Evolutionary conservation across 2,113 vertebrate genomes (phyloP), one percentile per base, ranked within the genome.

Genomic region (Hiodon alosoides): DNA sequence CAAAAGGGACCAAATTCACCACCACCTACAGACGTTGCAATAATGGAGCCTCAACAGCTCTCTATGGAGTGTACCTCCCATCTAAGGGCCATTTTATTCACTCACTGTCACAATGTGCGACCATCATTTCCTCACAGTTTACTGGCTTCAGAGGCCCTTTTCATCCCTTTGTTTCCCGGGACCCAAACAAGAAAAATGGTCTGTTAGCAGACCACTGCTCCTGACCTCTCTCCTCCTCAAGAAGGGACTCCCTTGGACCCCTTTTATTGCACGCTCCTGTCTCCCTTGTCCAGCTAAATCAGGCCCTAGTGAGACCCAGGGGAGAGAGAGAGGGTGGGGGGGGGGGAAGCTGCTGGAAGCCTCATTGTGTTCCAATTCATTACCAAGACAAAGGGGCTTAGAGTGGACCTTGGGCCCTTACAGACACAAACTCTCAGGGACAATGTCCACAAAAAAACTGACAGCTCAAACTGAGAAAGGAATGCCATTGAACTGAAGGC

Each of bases 101-200:
- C 85, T 89, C 88, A 90, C 86, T 90, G 89, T 90, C 90, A 90
- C 90, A 88, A 90, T 92, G 92, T 90, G 90, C 81, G 89, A 88
- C 83, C 88, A 87, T 90, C 89, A 92, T 91, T 94, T 95, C 93
- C 91, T 94, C 90, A 89, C 86, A 89, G 86, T 93, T 91, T 93
- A 92, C 92, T 90, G 88, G 88, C 81, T 90, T 94, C 89, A 85
- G 86, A 89, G 85, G 90, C 89, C 81, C 83, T 90, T 95, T 95
- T 96, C 87, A 94, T 93, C 90, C 87, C 79, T 90, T 93, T 95
- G 90, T 95, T 86, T 89, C 87, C 90, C 81, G 87, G 85, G 85
- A 75, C 84, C 87, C 81, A 86, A 89, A 90, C 83, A 90, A 86
- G 89, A 84, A 87, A 88, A 83, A 83, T 4, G 8, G 85, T 81